Evolutionary conservation across 2,113 vertebrate genomes (phyloP).

Genomic region (Bungarus multicinctus): DNA sequence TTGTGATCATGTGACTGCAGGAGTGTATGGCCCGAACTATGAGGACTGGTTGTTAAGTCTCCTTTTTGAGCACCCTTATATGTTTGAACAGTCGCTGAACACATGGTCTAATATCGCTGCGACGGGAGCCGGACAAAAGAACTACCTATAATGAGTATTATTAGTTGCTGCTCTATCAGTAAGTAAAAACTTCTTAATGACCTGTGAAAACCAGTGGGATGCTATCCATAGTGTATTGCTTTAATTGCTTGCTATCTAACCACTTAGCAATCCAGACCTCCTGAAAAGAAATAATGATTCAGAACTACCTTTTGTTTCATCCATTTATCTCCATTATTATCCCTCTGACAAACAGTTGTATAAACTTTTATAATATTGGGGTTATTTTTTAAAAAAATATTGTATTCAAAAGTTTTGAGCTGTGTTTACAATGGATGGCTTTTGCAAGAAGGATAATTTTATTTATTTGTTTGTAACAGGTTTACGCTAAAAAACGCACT

Average conservation of each 20-base stretch:
- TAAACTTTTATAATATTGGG: background rate
- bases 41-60: background rate
- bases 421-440: background rate
- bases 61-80: background rate
- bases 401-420: background rate
- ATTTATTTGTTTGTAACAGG: constrained; percentile 62
- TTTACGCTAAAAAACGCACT: constrained; percentile 81
- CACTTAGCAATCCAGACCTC: background rate
- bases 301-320: background rate
- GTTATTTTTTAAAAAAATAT: background rate
- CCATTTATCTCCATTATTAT: background rate
- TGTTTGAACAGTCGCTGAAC: background rate
- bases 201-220: background rate
- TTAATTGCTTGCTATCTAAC: background rate
- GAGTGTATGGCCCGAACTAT: background rate
- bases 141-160: background rate
- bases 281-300: background rate
- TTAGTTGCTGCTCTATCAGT: background rate
- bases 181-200: background rate
- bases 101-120: background rate
- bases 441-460: background rate
- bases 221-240: background rate
- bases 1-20: background rate
- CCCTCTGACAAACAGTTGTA: background rate
- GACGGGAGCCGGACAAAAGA: background rate